phyloP scores from a whole-genome alignment of 2,888 invertebrate genomes.

The Coecobrya sp. region DNA sequence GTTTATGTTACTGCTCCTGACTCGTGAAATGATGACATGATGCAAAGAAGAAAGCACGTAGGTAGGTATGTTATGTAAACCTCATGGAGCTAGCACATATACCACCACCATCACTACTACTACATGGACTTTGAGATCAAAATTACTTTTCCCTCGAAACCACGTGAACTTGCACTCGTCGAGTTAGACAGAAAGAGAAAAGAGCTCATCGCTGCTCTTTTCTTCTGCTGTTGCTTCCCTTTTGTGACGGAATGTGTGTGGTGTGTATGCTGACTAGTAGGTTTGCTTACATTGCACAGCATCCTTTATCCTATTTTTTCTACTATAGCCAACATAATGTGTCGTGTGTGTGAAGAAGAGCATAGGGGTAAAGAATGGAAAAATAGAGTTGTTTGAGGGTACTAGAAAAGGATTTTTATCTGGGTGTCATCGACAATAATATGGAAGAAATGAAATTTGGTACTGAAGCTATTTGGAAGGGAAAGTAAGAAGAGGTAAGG shows the following conservation, averaged over 20 bases:
- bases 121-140: slow-evolving; percentile 6
- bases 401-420: slow-evolving; percentile 4
- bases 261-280: background rate
- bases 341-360: background rate
- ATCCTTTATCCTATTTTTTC: background rate
- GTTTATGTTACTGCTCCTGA: slow-evolving; percentile 5
- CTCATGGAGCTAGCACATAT: background rate
- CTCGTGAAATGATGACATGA: slow-evolving; percentile 3
- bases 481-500: background rate
- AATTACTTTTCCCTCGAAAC: slow-evolving; percentile 47
- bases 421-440: background rate
- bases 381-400: background rate
- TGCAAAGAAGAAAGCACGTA: slow-evolving; percentile 3
- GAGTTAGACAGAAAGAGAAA: slow-evolving; percentile 24
- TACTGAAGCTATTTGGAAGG: background rate
- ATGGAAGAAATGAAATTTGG: slow-evolving; percentile 29
- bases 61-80: background rate
- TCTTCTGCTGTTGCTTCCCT: slow-evolving; percentile 34
- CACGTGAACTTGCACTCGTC: slow-evolving; percentile 46
- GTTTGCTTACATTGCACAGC: slow-evolving; percentile 22
- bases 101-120: no score
- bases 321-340: background rate
- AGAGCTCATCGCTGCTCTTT: background rate
- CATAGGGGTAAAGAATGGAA: background rate
- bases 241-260: slow-evolving; percentile 2